These are phyloP conservation scores for Callionymus lyra DNA, from an alignment of 2,113 vertebrate genomes.

Conservation along the genomic window DNA sequence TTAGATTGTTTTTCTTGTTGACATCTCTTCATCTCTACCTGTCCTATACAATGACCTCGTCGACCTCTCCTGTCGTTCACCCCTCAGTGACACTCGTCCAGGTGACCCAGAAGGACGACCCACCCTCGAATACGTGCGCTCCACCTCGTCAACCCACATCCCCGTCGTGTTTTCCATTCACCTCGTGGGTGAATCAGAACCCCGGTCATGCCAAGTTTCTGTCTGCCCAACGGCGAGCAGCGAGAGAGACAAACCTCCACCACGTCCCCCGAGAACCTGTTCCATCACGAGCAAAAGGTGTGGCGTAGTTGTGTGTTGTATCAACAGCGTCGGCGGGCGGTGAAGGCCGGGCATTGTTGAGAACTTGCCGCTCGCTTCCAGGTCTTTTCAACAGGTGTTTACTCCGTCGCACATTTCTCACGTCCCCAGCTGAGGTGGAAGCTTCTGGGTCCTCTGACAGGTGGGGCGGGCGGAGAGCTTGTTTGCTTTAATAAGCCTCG, in stretches of 20 bases:
- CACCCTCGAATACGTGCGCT: no score
- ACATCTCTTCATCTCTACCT: no score
- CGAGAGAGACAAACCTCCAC: slow-evolving; percentile 46
- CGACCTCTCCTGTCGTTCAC: no score
- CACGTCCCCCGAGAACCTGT: slow-evolving; percentile 50
- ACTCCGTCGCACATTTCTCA: slow-evolving; percentile 47
- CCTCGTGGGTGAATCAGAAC: no score
- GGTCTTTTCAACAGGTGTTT: slow-evolving; percentile 62
- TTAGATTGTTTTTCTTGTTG: no score
- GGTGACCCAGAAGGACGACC: no score
- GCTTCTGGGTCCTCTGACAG: slow-evolving; percentile 31
- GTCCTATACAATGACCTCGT: no score
- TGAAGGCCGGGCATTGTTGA: slow-evolving; percentile 66
- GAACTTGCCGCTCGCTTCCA: slow-evolving; percentile 53
- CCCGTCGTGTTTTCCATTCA: no score
- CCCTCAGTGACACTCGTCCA: no score
- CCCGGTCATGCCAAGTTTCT: neutral
- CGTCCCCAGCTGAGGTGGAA: slow-evolving; percentile 46
- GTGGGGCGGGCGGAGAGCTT: slow-evolving; percentile 44
- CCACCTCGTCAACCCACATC: no score
- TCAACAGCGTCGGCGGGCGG: slow-evolving; percentile 30
- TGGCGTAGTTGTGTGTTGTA: slow-evolving; percentile 25
- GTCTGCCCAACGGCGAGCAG: neutral
- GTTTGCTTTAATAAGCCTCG: slow-evolving; percentile 58
- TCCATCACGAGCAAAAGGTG: slow-evolving; percentile 46